These are phyloP conservation scores for Galleria mellonella DNA, from an alignment of 1,140 invertebrate genomes.

Conservation along the genomic window DNA sequence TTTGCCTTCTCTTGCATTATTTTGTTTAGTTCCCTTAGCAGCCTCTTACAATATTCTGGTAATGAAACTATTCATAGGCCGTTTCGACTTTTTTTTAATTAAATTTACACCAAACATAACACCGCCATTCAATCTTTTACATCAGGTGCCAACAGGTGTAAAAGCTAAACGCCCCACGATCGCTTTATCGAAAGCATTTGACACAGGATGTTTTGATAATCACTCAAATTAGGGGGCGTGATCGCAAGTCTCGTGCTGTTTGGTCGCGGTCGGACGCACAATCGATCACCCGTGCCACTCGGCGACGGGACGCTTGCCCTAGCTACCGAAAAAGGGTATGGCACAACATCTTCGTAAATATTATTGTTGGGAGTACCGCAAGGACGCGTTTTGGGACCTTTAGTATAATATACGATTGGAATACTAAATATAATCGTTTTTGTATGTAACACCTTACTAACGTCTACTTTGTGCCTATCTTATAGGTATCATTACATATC, in stretches of 20 bases:
- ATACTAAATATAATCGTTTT: background rate
- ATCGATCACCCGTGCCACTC: constrained; percentile 8
- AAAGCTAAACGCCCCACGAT: background rate
- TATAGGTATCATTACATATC: too few relatives aligned
- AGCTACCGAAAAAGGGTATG: constrained; percentile 1
- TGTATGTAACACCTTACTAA: too few relatives aligned
- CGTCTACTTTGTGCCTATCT: too few relatives aligned
- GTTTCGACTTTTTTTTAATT: too few relatives aligned
- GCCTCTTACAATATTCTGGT: too few relatives aligned
- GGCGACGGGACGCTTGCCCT: background rate
- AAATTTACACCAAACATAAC: too few relatives aligned
- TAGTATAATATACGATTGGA: background rate
- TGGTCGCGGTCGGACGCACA: background rate
- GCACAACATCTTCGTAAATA: constrained; percentile 2
- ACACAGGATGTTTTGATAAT: constrained; percentile 4
- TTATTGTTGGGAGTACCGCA: background rate
- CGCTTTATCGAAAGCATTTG: background rate
- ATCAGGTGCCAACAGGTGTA: constrained; percentile 1
- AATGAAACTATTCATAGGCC: too few relatives aligned
- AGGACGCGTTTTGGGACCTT: constrained; percentile 2
- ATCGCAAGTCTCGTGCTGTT: background rate
- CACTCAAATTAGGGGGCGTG: constrained; percentile 1
- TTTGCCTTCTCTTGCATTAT: too few relatives aligned
- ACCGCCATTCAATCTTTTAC: too few relatives aligned
- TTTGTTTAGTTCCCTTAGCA: too few relatives aligned